These are phyloP conservation scores for Podarcis siculus DNA, from an alignment of 2,797 vertebrate genomes.

Conservation along the genomic window DNA sequence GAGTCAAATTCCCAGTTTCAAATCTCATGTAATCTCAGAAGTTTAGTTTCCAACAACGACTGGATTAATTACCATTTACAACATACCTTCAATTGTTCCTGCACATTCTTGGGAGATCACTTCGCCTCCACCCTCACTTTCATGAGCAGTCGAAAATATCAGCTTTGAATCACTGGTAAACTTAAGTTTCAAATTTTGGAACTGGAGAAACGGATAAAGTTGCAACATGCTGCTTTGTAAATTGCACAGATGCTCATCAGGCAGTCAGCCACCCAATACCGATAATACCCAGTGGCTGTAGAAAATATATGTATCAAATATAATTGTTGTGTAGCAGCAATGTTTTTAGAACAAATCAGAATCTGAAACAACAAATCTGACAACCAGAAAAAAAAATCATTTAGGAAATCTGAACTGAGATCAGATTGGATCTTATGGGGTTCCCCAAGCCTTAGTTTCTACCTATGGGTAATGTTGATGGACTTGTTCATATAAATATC, in stretches of 20 bases:
- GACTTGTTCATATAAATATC: slow-evolving; percentile 5
- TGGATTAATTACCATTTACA: not conserved
- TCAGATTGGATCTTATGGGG: not conserved
- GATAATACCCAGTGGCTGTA: not conserved
- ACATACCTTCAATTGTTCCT: not conserved
- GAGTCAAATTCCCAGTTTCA: not conserved
- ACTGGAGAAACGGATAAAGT: not conserved
- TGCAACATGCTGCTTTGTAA: not conserved
- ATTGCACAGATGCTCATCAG: not conserved
- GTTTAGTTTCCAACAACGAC: not conserved
- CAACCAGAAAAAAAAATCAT: not conserved
- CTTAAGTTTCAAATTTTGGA: not conserved
- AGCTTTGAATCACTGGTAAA: not conserved
- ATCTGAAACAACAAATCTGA: not conserved
- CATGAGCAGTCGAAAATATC: not conserved
- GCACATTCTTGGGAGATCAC: not conserved
- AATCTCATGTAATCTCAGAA: not conserved
- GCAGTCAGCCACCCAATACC: not conserved
- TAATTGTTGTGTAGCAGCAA: not conserved
- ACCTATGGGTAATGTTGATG: not conserved
- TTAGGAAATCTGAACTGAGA: not conserved
- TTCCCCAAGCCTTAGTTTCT: not conserved
- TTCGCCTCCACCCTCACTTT: not conserved
- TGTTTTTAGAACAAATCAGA: not conserved
- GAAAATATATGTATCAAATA: not conserved